A percentile compares a stretch with the other conserved stretches of the same genome.
Evolutionary conservation across 1,140 invertebrate species (phyloP).

Genomic region (Ptiloglossa arizonensis): DNA sequence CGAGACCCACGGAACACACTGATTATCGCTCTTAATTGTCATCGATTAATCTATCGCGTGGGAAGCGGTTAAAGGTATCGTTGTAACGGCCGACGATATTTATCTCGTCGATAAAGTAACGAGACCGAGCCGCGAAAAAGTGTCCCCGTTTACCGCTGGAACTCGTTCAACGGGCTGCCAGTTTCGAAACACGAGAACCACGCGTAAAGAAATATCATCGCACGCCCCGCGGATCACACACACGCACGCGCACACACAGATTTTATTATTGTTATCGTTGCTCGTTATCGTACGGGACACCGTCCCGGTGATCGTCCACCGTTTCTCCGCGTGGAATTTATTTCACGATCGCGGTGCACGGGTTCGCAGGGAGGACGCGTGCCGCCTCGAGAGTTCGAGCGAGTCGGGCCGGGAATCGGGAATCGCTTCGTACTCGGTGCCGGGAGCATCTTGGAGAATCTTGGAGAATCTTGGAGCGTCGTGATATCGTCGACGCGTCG

Average conservation of each 20-base stretch:
- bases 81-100: constrained; percentile 17
- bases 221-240: constrained; percentile 10
- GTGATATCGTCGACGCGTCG: neutral
- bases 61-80: constrained; percentile 31
- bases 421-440: neutral
- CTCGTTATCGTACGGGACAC: constrained; percentile 13
- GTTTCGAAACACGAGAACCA: neutral
- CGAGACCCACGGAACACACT: constrained; percentile 12
- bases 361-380: constrained; percentile 15
- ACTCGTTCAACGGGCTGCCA: constrained; percentile 25
- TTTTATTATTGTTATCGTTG: constrained; percentile 18
- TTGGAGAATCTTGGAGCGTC: too few species aligned
- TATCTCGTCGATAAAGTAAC: constrained; percentile 43
- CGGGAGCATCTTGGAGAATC: too few species aligned
- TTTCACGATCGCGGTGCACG: constrained; percentile 8
- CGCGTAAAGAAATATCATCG: constrained; percentile 4
- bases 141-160: neutral
- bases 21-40: constrained; percentile 35
- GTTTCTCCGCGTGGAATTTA: constrained; percentile 24
- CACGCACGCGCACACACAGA: neutral
- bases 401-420: neutral
- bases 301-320: constrained; percentile 13
- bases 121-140: constrained; percentile 41
- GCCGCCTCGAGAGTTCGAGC: neutral
- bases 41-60: constrained; percentile 51